Evolutionary conservation across 2,113 vertebrate genomes (phyloP), one percentile per base, ranked within the genome.

Genomic region (Poeciliopsis prolifica): DNA sequence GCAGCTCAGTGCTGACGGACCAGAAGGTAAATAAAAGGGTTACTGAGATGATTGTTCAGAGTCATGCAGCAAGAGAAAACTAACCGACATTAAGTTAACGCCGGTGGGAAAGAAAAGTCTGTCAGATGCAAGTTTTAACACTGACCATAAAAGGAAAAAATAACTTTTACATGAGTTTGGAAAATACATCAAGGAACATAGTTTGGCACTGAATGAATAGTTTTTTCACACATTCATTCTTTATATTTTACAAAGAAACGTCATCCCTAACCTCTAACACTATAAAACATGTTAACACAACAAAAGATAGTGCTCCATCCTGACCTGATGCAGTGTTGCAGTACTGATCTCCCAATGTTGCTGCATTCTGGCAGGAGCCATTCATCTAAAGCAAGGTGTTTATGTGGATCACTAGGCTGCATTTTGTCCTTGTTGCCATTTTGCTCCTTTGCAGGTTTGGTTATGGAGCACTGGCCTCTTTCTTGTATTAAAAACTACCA

Each of bases 1-100:
- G 91, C 86, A 95, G 70, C 90, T 86, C 93, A 1, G 89, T 94
- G 86, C 83, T 96, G 71, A 83, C 94, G 1, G 94, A 96, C 87
- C 95, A 95, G 91, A 95, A 96, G 93, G 95, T 95, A 74, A 91
- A 80, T 68, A 17, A 42, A 60, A 17, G 22, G 28, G 4, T 22
- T 31, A 3, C 14, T 74, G 42, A 68, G 22, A 63, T 63, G 24
- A 67, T 26, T 15, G 5, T 35, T 30, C 61, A 61, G 29, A 69
- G 3, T 22, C 35, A 15, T 19, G 40, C 37, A 68, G 14, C 61
- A 62, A 58, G 22, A n/a, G 51, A 58, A 58, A 58, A 58, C 22
- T 19, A n/a, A 48, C 44, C 10, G 7, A 10, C 19, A 58, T 10
- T 9, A 58, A 58, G 5, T 24, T 24, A 58, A 24, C 10, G 51